A percentile compares a stretch with the other conserved stretches of the same genome.
Evolutionary conservation across 2,113 vertebrate species (phyloP).

Genomic region (Eptatretus burgeri): DNA sequence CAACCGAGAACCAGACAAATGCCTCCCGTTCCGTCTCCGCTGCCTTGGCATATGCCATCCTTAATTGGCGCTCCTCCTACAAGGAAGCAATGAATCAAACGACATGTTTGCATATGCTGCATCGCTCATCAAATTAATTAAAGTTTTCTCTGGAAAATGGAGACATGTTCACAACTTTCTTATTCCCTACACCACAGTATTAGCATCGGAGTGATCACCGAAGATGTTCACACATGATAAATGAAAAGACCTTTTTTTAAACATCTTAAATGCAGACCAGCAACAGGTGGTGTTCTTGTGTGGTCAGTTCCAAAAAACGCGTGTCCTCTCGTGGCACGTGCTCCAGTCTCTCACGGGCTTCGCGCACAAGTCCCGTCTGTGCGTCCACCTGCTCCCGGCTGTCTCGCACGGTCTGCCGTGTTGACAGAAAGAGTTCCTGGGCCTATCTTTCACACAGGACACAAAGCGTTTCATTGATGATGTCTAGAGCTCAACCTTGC

Average conservation of each 20-base stretch:
- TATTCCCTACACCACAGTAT: too few relatives aligned
- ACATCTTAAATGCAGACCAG: conserved; percentile 24
- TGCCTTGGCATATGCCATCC: conserved; percentile 24
- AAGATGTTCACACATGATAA: too few relatives aligned
- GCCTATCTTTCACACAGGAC: conserved; percentile 20
- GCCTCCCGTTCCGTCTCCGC: conserved; percentile 52
- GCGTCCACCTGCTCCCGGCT: conserved; percentile 35
- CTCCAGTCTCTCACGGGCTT: conserved; percentile 60
- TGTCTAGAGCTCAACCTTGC: too few relatives aligned
- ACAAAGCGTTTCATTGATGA: too few relatives aligned
- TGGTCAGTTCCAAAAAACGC: conserved; percentile 68
- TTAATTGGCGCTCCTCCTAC: conserved; percentile 61
- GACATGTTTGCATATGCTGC: neutral
- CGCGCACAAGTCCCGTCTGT: conserved; percentile 46
- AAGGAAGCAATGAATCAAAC: neutral
- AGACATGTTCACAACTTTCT: too few relatives aligned
- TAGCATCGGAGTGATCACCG: too few relatives aligned
- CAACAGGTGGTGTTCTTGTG: conserved; percentile 56
- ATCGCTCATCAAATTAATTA: neutral
- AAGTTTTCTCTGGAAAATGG: too few relatives aligned
- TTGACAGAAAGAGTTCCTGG: conserved; percentile 64
- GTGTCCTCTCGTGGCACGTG: conserved; percentile 57
- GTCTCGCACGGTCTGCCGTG: conserved; percentile 56
- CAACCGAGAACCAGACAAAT: conserved; percentile 56
- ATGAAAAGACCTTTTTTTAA: too few relatives aligned